These are phyloP conservation scores for Malurus splendens DNA, from an alignment of 2,797 vertebrate species.

Conservation along the genomic window DNA sequence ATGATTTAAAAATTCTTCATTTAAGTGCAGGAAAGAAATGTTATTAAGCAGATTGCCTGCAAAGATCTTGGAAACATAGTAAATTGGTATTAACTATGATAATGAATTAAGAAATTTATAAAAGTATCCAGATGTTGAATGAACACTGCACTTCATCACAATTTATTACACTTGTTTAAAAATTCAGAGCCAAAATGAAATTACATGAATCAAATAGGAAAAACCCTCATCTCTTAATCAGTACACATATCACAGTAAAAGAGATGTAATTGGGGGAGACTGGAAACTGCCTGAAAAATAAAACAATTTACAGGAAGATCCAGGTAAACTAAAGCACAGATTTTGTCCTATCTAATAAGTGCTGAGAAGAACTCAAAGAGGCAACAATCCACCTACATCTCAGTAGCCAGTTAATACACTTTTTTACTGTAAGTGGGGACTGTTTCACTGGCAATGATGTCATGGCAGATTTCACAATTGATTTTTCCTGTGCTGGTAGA, in stretches of 20 bases:
- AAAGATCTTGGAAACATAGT: background rate
- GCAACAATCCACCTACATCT: background rate
- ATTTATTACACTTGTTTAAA: slow-evolving; percentile 7
- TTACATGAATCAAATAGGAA: background rate
- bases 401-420: background rate
- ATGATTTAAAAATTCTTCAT: background rate
- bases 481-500: background rate
- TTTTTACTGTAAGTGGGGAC: background rate
- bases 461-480: background rate
- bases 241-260: background rate
- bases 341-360: background rate
- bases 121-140: slow-evolving; percentile 23
- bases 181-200: background rate
- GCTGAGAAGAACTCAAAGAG: background rate
- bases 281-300: background rate
- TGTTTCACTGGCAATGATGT: background rate
- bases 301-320: background rate
- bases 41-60: background rate
- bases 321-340: background rate
- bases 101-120: background rate
- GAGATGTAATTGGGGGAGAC: background rate
- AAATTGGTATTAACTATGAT: background rate
- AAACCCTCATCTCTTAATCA: background rate
- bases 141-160: background rate
- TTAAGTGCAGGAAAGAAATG: background rate